A percentile compares a stretch with the other conserved stretches of the same genome.
phyloP scores from a whole-genome alignment of 2,888 invertebrate genomes.

The Syrista parreyssii region DNA sequence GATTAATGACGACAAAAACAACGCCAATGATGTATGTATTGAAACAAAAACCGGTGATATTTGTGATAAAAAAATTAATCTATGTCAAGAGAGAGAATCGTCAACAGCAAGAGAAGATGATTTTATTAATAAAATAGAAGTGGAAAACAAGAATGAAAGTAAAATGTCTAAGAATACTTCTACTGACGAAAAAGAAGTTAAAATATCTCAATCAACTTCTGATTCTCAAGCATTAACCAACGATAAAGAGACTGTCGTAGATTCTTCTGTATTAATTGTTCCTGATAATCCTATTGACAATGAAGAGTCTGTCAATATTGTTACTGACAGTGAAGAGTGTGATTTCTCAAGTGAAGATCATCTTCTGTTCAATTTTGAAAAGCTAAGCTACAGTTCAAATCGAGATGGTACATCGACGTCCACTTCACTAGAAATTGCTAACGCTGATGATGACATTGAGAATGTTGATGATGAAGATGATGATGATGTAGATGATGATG shows the following conservation, averaged over 20 bases:
- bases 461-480: slow-evolving; percentile 9
- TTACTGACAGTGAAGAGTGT: not conserved
- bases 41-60: not conserved
- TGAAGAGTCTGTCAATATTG: not conserved
- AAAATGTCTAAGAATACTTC: not conserved
- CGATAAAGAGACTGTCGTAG: not conserved
- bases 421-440: slow-evolving; percentile 1
- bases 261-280: not conserved
- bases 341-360: not conserved
- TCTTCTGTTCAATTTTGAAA: not conserved
- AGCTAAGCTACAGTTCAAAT: not conserved
- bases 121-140: no score
- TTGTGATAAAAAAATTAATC: not conserved
- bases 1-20: not conserved
- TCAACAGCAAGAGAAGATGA: not conserved
- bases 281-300: not conserved
- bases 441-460: slow-evolving; percentile 10
- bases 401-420: not conserved
- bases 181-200: not conserved
- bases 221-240: not conserved
- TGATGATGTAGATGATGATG: slow-evolving; percentile 7
- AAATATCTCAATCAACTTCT: not conserved
- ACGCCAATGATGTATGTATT: not conserved
- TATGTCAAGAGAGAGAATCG: not conserved
- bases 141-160: not conserved